Conservation (phyloP, 1,140 invertebrate genomes). For the Venturia canescens region DNA sequence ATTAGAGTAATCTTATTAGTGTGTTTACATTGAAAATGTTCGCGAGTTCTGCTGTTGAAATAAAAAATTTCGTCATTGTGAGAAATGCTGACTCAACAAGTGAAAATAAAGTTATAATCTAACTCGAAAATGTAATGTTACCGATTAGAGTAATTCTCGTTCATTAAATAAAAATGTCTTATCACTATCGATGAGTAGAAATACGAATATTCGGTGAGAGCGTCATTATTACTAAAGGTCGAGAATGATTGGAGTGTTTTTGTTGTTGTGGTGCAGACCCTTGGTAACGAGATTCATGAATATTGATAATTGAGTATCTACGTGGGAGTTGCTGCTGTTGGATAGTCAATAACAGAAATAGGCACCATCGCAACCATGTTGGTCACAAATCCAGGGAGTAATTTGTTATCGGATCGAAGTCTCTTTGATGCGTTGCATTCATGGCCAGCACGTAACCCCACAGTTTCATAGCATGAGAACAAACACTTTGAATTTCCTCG, state of each 20-base stretch:
- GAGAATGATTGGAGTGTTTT: neutral
- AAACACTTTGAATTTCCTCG: slow-evolving; percentile 80
- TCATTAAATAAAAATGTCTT: slow-evolving; percentile 6
- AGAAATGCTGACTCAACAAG: too few species aligned
- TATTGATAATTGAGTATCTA: neutral
- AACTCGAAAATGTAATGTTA: too few species aligned
- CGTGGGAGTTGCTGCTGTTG: neutral
- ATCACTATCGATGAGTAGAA: slow-evolving; percentile 8
- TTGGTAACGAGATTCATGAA: too few species aligned
- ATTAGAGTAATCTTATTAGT: too few species aligned
- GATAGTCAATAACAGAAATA: neutral
- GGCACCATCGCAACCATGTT: neutral
- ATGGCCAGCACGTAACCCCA: slow-evolving; percentile 86
- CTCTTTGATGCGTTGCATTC: slow-evolving; percentile 77
- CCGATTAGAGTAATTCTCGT: neutral
- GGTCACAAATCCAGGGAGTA: slow-evolving; percentile 68
- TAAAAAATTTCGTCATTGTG: too few species aligned
- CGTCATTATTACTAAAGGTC: neutral
- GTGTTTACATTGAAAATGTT: too few species aligned
- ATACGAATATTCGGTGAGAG: neutral
- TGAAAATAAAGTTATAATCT: too few species aligned
- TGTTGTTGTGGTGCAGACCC: neutral
- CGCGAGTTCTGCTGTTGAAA: too few species aligned
- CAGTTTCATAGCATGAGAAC: slow-evolving; percentile 85
- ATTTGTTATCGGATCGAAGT: slow-evolving; percentile 78